Percentiles rank a stretch among this genome's conserved stretches.
Evolutionary conservation across 2,888 invertebrate genomes (phyloP).

Genomic region (Pterobdella sp.): DNA sequence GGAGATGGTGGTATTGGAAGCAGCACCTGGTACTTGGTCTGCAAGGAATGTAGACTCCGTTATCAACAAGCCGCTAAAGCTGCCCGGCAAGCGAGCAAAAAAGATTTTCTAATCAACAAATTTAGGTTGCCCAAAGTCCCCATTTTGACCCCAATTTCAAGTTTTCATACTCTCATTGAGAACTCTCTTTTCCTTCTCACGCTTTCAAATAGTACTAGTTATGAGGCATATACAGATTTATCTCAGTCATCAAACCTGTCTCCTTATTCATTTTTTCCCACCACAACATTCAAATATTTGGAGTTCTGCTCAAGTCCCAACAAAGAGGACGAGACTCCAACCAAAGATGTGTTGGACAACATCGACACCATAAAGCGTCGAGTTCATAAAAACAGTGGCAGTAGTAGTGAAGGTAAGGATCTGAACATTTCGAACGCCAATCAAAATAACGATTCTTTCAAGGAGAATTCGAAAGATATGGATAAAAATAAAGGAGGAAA

Average conservation of each 20-base stretch:
- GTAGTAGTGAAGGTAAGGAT: not conserved
- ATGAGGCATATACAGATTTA: not conserved
- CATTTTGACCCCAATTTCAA: not conserved
- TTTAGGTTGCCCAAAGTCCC: not conserved
- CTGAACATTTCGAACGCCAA: not conserved
- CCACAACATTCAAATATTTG: slow-evolving; percentile 46
- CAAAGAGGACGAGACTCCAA: not conserved
- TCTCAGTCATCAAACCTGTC: not conserved
- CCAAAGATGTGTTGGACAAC: not conserved
- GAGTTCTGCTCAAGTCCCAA: slow-evolving; percentile 41
- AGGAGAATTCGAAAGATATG: not conserved
- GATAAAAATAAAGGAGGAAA: not conserved
- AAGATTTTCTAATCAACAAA: too few relatives aligned
- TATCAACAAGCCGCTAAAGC: slow-evolving; percentile 9
- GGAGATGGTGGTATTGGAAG: slow-evolving; percentile 72
- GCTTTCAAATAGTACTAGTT: slow-evolving; percentile 62
- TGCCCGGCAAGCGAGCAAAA: not conserved
- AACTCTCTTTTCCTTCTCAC: slow-evolving; percentile 89
- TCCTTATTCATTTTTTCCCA: slow-evolving; percentile 40
- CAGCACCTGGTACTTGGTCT: slow-evolving; percentile 81
- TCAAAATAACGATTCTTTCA: not conserved
- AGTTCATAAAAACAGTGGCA: not conserved
- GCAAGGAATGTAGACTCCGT: slow-evolving; percentile 71
- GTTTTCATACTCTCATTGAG: slow-evolving; percentile 52
- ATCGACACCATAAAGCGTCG: not conserved